Conservation (phyloP, 2,888 invertebrate species). For the Hedychridium roseum region DNA sequence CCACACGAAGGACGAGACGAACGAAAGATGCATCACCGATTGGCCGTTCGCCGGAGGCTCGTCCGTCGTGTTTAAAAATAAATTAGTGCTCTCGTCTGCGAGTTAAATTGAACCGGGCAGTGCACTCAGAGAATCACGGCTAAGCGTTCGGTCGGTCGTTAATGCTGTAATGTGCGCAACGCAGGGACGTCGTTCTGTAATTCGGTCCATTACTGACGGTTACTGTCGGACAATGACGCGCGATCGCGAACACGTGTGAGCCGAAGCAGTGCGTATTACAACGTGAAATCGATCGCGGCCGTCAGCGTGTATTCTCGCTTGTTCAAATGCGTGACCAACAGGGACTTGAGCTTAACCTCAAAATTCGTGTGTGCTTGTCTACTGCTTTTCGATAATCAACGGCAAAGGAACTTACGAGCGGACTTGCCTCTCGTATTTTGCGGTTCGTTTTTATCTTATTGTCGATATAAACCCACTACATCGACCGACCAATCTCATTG, state of each 20-base stretch:
- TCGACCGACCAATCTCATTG: no score
- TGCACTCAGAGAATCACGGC: conserved; percentile 42
- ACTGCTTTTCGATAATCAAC: no score
- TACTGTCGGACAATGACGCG: conserved; percentile 15
- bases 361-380: neutral
- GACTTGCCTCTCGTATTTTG: no score
- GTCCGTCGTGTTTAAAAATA: conserved; percentile 49
- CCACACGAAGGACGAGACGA: neutral
- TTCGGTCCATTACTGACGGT: no score
- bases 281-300: conserved; percentile 14
- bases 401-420: no score
- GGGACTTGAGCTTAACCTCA: conserved; percentile 32
- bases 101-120: conserved; percentile 49
- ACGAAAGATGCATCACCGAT: conserved; percentile 30
- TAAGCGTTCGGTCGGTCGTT: conserved; percentile 9
- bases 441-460: no score
- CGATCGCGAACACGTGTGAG: conserved; percentile 23
- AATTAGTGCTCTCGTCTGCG: conserved; percentile 34
- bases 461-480: no score
- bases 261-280: conserved; percentile 7
- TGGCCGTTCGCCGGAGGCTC: conserved; percentile 45
- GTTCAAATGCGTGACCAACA: conserved; percentile 7
- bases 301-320: conserved; percentile 15
- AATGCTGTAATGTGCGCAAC: neutral
- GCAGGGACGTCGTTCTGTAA: neutral